A percentile compares a stretch with the other conserved stretches of the same genome.
Evolutionary conservation across 2,797 vertebrate species (phyloP).

Genomic region (Syngnathus acus): DNA sequence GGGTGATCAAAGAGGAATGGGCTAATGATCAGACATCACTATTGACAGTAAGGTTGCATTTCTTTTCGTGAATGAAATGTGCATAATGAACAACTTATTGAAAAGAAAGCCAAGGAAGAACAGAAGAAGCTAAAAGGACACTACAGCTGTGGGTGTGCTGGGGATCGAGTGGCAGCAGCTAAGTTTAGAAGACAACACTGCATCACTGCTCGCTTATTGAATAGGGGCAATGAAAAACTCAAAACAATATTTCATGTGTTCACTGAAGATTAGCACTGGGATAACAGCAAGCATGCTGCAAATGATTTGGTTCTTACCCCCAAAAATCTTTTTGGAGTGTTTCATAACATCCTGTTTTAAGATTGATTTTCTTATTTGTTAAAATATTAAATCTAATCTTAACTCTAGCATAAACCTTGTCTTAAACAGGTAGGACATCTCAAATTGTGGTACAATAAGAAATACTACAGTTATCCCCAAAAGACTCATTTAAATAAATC

Average conservation of each 20-base stretch:
- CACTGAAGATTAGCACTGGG: not conserved
- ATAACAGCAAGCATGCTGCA: not conserved
- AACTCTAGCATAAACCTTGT: not conserved
- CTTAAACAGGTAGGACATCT: not conserved
- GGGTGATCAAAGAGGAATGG: not conserved
- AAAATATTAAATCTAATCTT: not conserved
- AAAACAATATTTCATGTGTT: conserved; percentile 14
- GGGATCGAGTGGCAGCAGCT: conserved; percentile 12
- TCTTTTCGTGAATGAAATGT: not conserved
- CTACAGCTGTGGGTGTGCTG: conserved; percentile 30
- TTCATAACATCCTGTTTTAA: not conserved
- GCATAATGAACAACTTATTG: conserved; percentile 21
- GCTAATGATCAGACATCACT: not conserved
- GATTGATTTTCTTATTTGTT: not conserved
- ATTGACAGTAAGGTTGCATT: not conserved
- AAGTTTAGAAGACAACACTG: conserved; percentile 36
- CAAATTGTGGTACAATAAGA: not conserved
- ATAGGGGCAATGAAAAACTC: conserved; percentile 10
- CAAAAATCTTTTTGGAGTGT: not conserved
- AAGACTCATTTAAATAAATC: too few relatives aligned
- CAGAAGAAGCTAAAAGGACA: conserved; percentile 15
- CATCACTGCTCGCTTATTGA: conserved; percentile 43
- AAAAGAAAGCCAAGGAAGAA: conserved; percentile 3
- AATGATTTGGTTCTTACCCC: not conserved
- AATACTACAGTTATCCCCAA: not conserved